These are phyloP conservation scores for Xylophagus ater DNA, from an alignment of 2,888 invertebrate genomes.

Conservation along the genomic window DNA sequence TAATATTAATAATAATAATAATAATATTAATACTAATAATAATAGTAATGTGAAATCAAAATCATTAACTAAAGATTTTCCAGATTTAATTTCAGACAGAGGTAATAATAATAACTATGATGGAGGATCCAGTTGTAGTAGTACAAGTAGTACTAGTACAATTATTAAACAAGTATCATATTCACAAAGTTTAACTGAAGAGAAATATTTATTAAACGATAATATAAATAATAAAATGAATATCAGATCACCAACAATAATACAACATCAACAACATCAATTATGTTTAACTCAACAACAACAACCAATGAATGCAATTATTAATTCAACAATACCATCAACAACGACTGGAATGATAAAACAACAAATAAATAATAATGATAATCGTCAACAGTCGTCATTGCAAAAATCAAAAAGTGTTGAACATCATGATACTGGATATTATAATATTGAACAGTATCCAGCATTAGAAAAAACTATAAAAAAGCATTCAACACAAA, in stretches of 20 bases:
- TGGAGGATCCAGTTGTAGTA: slow-evolving; percentile 15
- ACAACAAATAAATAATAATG: too few species aligned
- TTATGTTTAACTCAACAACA: too few species aligned
- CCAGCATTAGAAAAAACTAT: slow-evolving; percentile 40
- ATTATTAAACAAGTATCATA: slow-evolving; percentile 23
- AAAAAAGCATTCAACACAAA: slow-evolving; percentile 27
- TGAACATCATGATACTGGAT: slow-evolving; percentile 25
- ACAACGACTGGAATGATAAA: too few species aligned
- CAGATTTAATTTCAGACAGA: slow-evolving; percentile 21
- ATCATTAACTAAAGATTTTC: slow-evolving; percentile 25
- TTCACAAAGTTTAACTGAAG: slow-evolving; percentile 25
- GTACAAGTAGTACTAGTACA: slow-evolving; percentile 16
- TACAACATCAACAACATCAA: neutral
- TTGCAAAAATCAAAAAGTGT: slow-evolving; percentile 38
- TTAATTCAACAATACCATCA: too few species aligned
- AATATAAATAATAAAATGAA: too few species aligned
- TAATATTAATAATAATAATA: too few species aligned
- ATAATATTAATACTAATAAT: too few species aligned
- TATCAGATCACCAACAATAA: neutral
- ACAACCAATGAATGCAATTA: too few species aligned
- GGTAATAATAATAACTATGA: slow-evolving; percentile 11
- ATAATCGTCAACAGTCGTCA: too few species aligned
- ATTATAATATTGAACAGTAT: slow-evolving; percentile 37
- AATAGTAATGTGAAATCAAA: slow-evolving; percentile 15
- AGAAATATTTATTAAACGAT: too few species aligned